phyloP scores from a whole-genome alignment of 2,797 vertebrate genomes.

The Cephalopachus bancanus region DNA sequence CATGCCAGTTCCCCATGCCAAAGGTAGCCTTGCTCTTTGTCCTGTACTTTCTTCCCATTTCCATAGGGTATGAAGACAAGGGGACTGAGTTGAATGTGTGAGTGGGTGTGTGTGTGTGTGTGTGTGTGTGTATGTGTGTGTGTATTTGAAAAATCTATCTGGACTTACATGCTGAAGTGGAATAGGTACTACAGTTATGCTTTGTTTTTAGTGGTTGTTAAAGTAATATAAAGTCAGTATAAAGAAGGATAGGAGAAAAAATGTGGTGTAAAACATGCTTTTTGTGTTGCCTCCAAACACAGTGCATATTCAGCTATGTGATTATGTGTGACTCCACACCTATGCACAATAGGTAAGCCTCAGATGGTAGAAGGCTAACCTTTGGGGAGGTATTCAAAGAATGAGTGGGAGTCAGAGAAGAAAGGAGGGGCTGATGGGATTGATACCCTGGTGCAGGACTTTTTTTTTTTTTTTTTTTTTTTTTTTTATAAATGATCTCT shows the following conservation, averaged over 20 bases:
- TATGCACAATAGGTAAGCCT: constrained; percentile 26
- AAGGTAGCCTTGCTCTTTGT: constrained; percentile 91
- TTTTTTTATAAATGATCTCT: neutral
- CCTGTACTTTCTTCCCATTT: constrained; percentile 56
- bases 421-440: neutral
- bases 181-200: constrained; percentile 38
- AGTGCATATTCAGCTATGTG: constrained; percentile 28
- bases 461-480: neutral
- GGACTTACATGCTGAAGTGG: constrained; percentile 4
- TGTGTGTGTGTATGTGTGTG: constrained; percentile 23
- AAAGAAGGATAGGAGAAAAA: constrained; percentile 47
- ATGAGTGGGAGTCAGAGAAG: neutral
- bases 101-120: neutral
- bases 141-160: constrained; percentile 52
- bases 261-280: constrained; percentile 41
- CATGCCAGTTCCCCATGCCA: constrained; percentile 98
- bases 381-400: neutral
- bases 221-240: constrained; percentile 62
- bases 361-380: neutral
- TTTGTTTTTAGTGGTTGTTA: constrained; percentile 56
- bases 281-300: constrained; percentile 75
- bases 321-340: constrained; percentile 63
- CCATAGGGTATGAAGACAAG: constrained; percentile 17
- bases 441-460: neutral
- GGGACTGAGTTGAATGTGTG: neutral